Conservation (phyloP, 2,113 vertebrate genomes). For the Odocoileus hemionus region DNA sequence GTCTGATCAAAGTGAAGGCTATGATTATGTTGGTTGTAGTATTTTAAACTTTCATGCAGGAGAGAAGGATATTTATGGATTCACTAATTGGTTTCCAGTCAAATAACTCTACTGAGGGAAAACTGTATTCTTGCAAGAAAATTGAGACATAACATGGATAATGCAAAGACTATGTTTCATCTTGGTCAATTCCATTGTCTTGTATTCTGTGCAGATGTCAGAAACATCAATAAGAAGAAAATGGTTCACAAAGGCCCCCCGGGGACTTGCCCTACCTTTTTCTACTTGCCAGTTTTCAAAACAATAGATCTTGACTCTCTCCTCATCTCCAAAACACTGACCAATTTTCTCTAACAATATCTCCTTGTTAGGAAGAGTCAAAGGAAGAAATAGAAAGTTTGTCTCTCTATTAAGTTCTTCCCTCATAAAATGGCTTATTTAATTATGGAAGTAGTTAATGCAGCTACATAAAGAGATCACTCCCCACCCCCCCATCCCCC, state of each 20-base stretch:
- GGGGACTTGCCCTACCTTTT: background rate
- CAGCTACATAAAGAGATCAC: background rate
- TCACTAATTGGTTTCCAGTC: constrained; percentile 71
- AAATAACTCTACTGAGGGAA: constrained; percentile 62
- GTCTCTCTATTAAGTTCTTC: background rate
- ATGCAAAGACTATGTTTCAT: constrained; percentile 46
- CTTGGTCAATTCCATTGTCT: background rate
- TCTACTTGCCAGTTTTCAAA: background rate
- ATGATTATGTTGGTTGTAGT: constrained; percentile 13
- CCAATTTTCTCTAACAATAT: background rate
- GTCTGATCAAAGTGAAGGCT: constrained; percentile 43
- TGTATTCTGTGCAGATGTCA: background rate
- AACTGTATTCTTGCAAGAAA: constrained; percentile 44
- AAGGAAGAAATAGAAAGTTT: background rate
- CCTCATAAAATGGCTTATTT: background rate
- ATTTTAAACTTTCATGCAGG: constrained; percentile 43
- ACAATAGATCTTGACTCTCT: background rate
- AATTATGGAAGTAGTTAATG: background rate
- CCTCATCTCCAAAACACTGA: background rate
- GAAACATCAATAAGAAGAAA: background rate
- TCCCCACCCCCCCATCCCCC: too few relatives aligned
- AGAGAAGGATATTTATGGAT: constrained; percentile 34
- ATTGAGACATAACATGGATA: background rate
- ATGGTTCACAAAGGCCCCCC: background rate
- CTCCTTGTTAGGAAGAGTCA: background rate